phyloP scores from a whole-genome alignment of 2,113 vertebrate species.

The Pygoscelis antarcticus region DNA sequence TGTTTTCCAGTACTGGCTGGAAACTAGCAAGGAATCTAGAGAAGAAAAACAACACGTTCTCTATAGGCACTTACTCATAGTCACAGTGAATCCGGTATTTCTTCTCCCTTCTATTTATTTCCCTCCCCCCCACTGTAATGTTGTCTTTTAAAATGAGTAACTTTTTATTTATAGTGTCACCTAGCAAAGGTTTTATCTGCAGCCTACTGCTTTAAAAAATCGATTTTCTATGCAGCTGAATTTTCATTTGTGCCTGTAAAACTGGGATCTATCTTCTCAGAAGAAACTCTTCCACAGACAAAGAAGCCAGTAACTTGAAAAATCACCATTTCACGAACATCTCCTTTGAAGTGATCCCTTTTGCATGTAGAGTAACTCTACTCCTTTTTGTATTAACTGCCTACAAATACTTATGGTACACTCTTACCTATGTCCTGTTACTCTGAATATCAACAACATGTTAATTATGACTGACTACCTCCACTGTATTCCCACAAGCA shows the following conservation, averaged over 20 bases:
- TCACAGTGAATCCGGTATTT: background rate
- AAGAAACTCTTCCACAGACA: background rate
- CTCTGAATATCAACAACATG: background rate
- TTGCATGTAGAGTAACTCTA: background rate
- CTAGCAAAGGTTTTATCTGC: background rate
- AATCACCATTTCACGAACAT: background rate
- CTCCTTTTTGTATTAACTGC: background rate
- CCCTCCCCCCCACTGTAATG: background rate
- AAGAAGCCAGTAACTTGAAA: background rate
- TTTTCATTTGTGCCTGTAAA: background rate
- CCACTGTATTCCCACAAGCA: background rate
- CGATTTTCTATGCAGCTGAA: background rate
- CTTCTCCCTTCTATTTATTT: background rate
- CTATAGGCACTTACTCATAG: background rate
- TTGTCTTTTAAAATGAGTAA: background rate
- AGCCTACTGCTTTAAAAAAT: background rate
- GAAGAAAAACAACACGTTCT: background rate
- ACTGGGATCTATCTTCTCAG: background rate
- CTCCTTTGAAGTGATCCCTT: background rate
- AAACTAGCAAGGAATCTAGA: background rate
- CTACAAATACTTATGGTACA: background rate
- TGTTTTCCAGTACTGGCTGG: background rate
- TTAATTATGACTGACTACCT: background rate
- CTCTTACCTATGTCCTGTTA: background rate
- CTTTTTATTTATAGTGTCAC: background rate